Percentiles rank a stretch among this genome's conserved stretches.
phyloP scores from a whole-genome alignment of 2,797 vertebrate genomes.

The Orestias chungarensis region DNA sequence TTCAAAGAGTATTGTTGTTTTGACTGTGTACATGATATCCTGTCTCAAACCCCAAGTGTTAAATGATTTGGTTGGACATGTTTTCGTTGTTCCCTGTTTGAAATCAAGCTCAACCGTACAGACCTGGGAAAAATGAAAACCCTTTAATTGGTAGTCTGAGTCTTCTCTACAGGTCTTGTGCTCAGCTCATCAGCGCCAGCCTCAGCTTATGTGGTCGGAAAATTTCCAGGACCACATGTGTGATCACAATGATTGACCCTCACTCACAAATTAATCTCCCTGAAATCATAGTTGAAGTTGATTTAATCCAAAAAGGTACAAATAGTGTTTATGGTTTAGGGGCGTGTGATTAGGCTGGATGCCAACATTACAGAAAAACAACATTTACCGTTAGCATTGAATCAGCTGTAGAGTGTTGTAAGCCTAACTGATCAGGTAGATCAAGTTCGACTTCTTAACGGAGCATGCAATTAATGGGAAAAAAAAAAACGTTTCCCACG shows the following conservation, averaged over 20 bases:
- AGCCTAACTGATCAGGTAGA: slow-evolving; percentile 72
- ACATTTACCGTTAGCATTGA: slow-evolving; percentile 82
- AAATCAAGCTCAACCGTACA: not conserved
- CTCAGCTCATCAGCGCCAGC: slow-evolving; percentile 21
- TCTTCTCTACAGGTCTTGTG: not conserved
- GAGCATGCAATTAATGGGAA: slow-evolving; percentile 82
- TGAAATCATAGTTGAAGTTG: slow-evolving; percentile 16
- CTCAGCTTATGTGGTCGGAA: slow-evolving; percentile 34
- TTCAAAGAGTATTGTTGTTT: slow-evolving; percentile 33
- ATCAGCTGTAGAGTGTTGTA: slow-evolving; percentile 79
- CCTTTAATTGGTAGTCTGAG: not conserved
- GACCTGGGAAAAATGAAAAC: not conserved
- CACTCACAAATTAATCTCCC: slow-evolving; percentile 23
- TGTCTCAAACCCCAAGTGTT: not conserved
- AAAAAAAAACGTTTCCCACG: slow-evolving; percentile 76
- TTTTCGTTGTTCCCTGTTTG: not conserved
- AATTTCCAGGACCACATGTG: not conserved
- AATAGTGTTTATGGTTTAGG: slow-evolving; percentile 31
- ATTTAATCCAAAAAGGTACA: slow-evolving; percentile 12
- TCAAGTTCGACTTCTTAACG: slow-evolving; percentile 80
- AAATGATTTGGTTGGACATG: not conserved
- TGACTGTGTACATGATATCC: slow-evolving; percentile 26
- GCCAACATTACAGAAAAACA: slow-evolving; percentile 75
- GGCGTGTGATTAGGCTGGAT: slow-evolving; percentile 43
- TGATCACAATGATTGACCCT: slow-evolving; percentile 6